These are phyloP conservation scores for Vidua macroura DNA, from an alignment of 2,113 vertebrate species.

Conservation along the genomic window DNA sequence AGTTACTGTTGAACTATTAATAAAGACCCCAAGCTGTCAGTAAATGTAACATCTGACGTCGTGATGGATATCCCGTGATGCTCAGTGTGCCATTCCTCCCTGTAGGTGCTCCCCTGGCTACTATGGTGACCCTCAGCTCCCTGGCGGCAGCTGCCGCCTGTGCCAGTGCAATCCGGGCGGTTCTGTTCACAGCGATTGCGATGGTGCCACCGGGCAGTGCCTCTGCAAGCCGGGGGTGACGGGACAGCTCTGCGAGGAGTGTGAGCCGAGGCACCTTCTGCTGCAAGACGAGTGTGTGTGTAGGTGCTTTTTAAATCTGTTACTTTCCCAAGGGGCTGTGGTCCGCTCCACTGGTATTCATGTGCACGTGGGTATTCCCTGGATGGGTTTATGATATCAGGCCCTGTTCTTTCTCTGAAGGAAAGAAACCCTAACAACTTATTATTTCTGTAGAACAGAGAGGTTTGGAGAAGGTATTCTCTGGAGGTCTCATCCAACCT, in stretches of 20 bases:
- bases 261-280: slow-evolving; percentile 81
- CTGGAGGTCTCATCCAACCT: background rate
- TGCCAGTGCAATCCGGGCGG: slow-evolving; percentile 82
- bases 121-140: slow-evolving; percentile 78
- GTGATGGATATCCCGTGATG: background rate
- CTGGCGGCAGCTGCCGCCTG: slow-evolving; percentile 70
- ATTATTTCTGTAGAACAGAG: background rate
- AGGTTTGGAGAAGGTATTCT: background rate
- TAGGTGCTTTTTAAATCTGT: slow-evolving; percentile 69
- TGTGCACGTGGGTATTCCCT: rapidly evolving
- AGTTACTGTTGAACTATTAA: background rate
- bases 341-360: background rate
- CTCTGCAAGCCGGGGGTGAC: slow-evolving; percentile 81
- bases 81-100: background rate
- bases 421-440: background rate
- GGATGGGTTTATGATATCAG: background rate
- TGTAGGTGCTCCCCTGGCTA: slow-evolving; percentile 87
- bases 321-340: background rate
- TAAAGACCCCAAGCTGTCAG: background rate
- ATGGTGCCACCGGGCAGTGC: slow-evolving; percentile 80
- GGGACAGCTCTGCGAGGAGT: slow-evolving; percentile 84
- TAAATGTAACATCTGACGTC: background rate
- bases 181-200: slow-evolving; percentile 75
- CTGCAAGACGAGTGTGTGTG: slow-evolving; percentile 80
- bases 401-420: background rate